A percentile compares a stretch with the other conserved stretches of the same genome.
Conservation (phyloP, 2,797 vertebrate species). For the Notamacropus eugenii region DNA sequence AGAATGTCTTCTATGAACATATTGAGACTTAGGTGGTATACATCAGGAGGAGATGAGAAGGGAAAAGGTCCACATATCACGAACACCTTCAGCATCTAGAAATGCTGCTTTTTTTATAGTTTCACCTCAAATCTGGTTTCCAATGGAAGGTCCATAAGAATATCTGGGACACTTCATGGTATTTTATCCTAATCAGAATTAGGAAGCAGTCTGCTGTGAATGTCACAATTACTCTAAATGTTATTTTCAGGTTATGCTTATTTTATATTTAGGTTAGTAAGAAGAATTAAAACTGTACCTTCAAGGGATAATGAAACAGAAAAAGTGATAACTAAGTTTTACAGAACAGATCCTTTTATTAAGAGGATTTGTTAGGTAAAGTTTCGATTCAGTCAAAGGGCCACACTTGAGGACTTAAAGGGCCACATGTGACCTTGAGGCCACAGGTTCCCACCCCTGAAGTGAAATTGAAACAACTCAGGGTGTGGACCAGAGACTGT, state of each 20-base stretch:
- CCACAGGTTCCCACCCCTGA: too few relatives aligned
- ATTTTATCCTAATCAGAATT: not conserved
- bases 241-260: not conserved
- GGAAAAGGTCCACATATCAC: not conserved
- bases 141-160: not conserved
- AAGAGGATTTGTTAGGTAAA: too few relatives aligned
- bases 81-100: not conserved
- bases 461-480: conserved; percentile 86
- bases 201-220: not conserved
- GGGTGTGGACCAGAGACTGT: conserved; percentile 90
- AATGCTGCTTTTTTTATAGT: not conserved
- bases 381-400: too few relatives aligned
- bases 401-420: too few relatives aligned
- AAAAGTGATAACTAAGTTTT: too few relatives aligned
- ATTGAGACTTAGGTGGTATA: conserved; percentile 82
- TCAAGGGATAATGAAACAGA: not conserved
- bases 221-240: not conserved
- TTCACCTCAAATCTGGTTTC: not conserved
- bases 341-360: too few relatives aligned
- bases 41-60: conserved; percentile 78
- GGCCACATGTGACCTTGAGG: too few relatives aligned
- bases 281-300: not conserved
- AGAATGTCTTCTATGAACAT: conserved; percentile 87
- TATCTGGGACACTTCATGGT: not conserved
- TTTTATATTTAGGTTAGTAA: not conserved